These are phyloP conservation scores for Epinotia brunnichana DNA, from an alignment of 2,888 invertebrate genomes.

Conservation along the genomic window DNA sequence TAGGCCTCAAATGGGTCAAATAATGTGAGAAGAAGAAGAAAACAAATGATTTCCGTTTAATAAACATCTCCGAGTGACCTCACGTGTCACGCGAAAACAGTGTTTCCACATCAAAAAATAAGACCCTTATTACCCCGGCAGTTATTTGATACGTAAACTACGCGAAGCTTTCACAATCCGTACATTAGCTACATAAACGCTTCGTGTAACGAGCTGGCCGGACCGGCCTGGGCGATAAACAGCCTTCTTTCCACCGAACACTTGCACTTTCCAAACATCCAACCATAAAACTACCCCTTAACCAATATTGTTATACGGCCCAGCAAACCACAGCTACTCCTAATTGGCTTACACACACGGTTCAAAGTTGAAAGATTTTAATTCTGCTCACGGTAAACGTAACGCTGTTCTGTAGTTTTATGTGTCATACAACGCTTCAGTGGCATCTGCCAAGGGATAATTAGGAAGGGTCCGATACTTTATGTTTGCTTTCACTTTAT, in stretches of 20 bases:
- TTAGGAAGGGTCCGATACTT: constrained; percentile 48
- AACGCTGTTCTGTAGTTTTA: constrained; percentile 44
- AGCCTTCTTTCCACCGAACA: constrained; percentile 51
- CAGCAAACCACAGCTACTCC: background rate
- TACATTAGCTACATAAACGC: constrained; percentile 46
- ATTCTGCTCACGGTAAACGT: background rate
- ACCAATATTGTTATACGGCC: constrained; percentile 21
- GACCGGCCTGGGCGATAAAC: constrained; percentile 52
- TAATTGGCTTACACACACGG: background rate
- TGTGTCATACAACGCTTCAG: constrained; percentile 49
- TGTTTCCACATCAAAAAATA: constrained; percentile 18
- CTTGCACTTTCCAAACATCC: constrained; percentile 55
- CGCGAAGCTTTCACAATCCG: constrained; percentile 52
- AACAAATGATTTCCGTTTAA: background rate
- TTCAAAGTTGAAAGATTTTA: constrained; percentile 10
- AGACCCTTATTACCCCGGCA: constrained; percentile 29
- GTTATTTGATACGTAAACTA: constrained; percentile 48
- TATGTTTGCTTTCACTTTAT: constrained; percentile 44
- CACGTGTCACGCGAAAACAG: background rate
- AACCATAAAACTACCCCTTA: constrained; percentile 49
- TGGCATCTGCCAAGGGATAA: constrained; percentile 49
- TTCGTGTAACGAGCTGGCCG: constrained; percentile 49
- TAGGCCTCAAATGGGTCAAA: background rate
- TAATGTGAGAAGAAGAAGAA: background rate
- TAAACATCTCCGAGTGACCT: background rate